Percentiles rank a stretch among this genome's conserved stretches.
Conservation (phyloP, 2,113 vertebrate species). For the Trachemys scripta region DNA sequence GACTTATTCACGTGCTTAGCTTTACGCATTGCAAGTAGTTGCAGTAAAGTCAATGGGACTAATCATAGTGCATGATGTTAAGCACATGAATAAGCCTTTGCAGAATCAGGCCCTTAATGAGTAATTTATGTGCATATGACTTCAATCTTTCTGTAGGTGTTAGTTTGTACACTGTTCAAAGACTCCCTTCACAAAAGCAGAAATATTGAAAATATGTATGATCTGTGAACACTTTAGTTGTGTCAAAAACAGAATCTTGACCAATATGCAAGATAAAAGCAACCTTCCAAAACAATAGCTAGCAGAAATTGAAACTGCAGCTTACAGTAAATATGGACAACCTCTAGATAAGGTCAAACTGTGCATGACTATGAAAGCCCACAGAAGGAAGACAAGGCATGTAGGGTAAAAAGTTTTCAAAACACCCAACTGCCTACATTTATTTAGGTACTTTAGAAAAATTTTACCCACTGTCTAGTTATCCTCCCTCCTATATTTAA, state of each 20-base stretch:
- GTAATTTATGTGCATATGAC: background rate
- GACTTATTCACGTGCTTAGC: background rate
- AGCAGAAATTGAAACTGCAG: conserved; percentile 28
- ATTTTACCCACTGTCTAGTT: background rate
- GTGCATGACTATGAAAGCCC: background rate
- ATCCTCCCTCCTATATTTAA: background rate
- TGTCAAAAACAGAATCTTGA: conserved; percentile 26
- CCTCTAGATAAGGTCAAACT: background rate
- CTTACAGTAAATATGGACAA: conserved; percentile 39
- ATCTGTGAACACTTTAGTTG: conserved; percentile 26
- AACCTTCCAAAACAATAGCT: background rate
- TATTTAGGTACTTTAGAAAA: background rate
- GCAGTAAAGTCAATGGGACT: background rate
- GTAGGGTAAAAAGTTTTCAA: background rate
- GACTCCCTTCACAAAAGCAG: background rate
- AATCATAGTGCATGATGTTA: background rate
- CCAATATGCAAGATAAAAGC: background rate
- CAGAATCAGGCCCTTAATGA: background rate
- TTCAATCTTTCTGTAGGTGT: background rate
- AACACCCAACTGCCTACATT: background rate
- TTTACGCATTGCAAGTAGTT: background rate
- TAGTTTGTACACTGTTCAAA: background rate
- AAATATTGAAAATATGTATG: conserved; percentile 56
- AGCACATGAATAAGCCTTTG: background rate
- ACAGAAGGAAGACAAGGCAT: background rate